Conservation (phyloP, 2,888 invertebrate genomes). For the Drosophila lacicola region DNA sequence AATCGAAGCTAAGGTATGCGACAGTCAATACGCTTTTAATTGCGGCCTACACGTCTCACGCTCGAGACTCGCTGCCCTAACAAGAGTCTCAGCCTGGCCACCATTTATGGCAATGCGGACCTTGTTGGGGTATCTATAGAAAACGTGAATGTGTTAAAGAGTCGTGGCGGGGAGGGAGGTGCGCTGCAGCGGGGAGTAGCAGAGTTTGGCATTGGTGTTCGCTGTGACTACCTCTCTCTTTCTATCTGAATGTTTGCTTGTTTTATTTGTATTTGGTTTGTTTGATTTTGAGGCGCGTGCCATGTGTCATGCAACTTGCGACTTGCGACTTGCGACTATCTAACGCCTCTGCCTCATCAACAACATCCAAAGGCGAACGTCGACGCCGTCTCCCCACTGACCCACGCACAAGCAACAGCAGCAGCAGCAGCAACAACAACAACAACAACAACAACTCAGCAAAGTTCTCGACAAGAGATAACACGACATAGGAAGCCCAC, state of each 20-base stretch:
- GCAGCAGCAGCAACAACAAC: conserved; percentile 36
- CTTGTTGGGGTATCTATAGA: conserved; percentile 48
- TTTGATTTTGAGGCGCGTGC: conserved; percentile 70
- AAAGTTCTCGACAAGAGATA: conserved; percentile 74
- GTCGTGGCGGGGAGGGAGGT: too few relatives aligned
- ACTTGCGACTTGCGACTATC: conserved; percentile 76
- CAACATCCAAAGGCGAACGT: conserved; percentile 51
- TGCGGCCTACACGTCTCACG: conserved; percentile 61
- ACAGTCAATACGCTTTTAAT: conserved; percentile 80
- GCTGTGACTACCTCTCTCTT: conserved; percentile 9
- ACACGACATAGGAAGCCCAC: conserved; percentile 70
- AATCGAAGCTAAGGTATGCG: conserved; percentile 50
- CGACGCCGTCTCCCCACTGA: conserved; percentile 68
- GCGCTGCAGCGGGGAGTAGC: neutral
- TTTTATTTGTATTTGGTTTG: conserved; percentile 41
- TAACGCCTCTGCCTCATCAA: conserved; percentile 80
- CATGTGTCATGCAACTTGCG: conserved; percentile 77
- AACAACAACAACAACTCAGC: conserved; percentile 36
- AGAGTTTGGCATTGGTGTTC: conserved; percentile 60
- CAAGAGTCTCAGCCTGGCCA: conserved; percentile 58
- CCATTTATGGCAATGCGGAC: conserved; percentile 78
- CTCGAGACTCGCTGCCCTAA: conserved; percentile 59
- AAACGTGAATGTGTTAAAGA: conserved; percentile 22
- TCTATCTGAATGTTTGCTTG: conserved; percentile 26
- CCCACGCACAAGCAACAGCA: conserved; percentile 61